Evolutionary conservation across 1,140 invertebrate genomes (phyloP).

Genomic region (Hermatobates lingyangjiaoensis): DNA sequence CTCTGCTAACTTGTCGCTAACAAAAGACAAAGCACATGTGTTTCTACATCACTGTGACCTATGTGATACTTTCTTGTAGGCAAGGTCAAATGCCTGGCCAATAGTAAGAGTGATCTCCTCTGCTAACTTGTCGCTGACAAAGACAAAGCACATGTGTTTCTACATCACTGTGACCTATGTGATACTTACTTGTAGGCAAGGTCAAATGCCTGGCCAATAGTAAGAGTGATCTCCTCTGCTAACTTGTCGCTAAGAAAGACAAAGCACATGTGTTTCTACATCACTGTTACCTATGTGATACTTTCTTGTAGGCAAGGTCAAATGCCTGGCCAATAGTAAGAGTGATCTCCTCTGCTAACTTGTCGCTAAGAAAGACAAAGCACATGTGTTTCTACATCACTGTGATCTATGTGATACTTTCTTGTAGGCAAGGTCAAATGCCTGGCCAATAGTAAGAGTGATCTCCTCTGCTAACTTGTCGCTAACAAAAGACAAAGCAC

Average conservation of each 20-base stretch:
- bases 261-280: conserved; percentile 84
- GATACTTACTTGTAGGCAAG: conserved; percentile 71
- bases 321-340: conserved; percentile 93
- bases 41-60: too few species aligned
- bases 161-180: too few species aligned
- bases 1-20: conserved; percentile 87
- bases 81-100: conserved; percentile 91
- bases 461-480: conserved; percentile 93
- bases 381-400: conserved; percentile 83
- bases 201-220: conserved; percentile 93
- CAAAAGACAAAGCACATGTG: conserved; percentile 93
- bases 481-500: conserved; percentile 90
- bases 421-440: conserved; percentile 91
- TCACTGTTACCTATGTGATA: too few species aligned
- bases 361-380: conserved; percentile 92
- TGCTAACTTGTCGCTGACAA: conserved; percentile 87
- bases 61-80: conserved; percentile 65
- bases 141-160: conserved; percentile 86
- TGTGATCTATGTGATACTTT: too few species aligned
- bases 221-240: conserved; percentile 88
- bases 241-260: conserved; percentile 92
- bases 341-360: conserved; percentile 89
- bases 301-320: conserved; percentile 77
- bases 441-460: conserved; percentile 89
- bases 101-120: conserved; percentile 93